Evolutionary conservation across 2,113 vertebrate genomes (phyloP).

Genomic region (Fregetta grallaria): DNA sequence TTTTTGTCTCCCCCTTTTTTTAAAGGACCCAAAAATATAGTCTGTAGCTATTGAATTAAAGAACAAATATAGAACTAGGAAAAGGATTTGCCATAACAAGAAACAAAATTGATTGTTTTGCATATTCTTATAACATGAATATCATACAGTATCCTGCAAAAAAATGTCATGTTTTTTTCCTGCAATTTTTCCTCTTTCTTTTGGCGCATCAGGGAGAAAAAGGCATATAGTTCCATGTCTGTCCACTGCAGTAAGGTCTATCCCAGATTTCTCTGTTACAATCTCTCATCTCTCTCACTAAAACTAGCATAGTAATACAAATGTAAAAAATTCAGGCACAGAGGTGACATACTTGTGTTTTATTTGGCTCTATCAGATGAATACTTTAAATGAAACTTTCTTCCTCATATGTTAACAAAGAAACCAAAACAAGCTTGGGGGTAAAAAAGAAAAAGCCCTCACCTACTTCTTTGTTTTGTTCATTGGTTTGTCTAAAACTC

Average conservation of each 20-base stretch:
- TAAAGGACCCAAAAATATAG: not conserved
- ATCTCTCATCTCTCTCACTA: not conserved
- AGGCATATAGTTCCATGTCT: not conserved
- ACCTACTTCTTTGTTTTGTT: not conserved
- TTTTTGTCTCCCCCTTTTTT: accelerated
- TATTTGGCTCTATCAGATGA: not conserved
- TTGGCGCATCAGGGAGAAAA: not conserved
- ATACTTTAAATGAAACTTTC: not conserved
- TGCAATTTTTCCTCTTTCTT: not conserved
- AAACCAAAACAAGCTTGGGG: not conserved
- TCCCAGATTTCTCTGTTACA: not conserved
- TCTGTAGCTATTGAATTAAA: not conserved
- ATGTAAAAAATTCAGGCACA: not conserved
- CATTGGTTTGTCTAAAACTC: not conserved
- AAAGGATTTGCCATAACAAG: not conserved
- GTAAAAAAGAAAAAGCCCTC: not conserved
- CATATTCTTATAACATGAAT: not conserved
- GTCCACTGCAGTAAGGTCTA: not conserved
- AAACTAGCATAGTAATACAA: not conserved
- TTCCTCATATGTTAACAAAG: not conserved
- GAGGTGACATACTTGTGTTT: not conserved
- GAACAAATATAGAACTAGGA: not conserved
- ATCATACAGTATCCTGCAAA: not conserved
- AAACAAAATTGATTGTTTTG: not conserved
- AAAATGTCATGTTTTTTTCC: not conserved